These are phyloP conservation scores for Scomber colias DNA, from an alignment of 2,113 vertebrate genomes.

Conservation along the genomic window DNA sequence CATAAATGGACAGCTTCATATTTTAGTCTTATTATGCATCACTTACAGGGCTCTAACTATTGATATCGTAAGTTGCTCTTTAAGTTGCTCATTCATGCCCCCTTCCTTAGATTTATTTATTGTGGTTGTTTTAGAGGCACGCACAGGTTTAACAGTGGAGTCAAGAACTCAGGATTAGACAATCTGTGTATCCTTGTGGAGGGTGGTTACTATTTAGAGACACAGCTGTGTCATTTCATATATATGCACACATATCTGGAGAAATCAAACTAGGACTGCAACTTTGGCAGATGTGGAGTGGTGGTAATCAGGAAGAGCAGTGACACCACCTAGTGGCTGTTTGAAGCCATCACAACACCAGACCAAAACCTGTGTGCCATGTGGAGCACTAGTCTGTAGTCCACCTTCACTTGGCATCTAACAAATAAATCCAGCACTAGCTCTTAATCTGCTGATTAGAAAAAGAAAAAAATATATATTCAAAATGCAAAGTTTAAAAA, in stretches of 20 bases:
- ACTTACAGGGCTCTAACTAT: too few species aligned
- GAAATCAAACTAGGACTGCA: neutral
- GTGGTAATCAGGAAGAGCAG: slow-evolving; percentile 4
- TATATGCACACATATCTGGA: too few species aligned
- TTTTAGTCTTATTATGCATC: too few species aligned
- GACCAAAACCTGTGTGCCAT: neutral
- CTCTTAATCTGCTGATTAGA: slow-evolving; percentile 87
- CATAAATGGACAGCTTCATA: too few species aligned
- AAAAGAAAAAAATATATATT: slow-evolving; percentile 83
- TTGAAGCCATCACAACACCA: slow-evolving; percentile 14
- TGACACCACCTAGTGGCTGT: slow-evolving; percentile 44
- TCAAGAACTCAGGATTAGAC: neutral
- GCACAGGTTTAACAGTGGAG: too few species aligned
- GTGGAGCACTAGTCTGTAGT: slow-evolving; percentile 46
- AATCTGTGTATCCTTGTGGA: too few species aligned
- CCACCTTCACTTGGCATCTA: slow-evolving; percentile 90
- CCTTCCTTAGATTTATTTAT: neutral
- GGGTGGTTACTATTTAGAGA: neutral
- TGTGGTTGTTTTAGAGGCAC: too few species aligned
- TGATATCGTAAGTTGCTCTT: too few species aligned
- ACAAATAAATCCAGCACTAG: slow-evolving; percentile 89
- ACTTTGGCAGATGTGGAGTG: neutral
- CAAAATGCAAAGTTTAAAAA: slow-evolving; percentile 95
- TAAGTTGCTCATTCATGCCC: too few species aligned
- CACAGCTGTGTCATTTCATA: neutral